Base-by-base conservation (phyloP, 2,888 invertebrate species). In the Macrosiphum euphorbiae region DNA sequence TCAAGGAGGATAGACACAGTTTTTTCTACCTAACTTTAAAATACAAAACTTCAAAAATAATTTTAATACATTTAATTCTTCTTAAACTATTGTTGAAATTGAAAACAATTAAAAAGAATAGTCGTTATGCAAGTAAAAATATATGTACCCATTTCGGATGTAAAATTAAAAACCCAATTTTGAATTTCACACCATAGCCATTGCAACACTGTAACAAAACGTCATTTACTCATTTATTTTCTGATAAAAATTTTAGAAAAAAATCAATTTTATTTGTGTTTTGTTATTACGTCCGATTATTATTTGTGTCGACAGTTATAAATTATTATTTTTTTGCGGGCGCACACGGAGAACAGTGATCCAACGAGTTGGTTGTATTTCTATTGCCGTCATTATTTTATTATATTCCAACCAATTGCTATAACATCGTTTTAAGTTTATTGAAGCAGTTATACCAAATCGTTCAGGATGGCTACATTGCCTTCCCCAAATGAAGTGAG, bases 401-500 rank as follows among this genome's bases (percentile, higher is more conserved):
- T 47, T 86, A 61, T 92, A 92, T 86, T 86, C 13, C 28, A 92
- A 20, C n/a, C 11, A 87, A 92, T 61, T 61, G 61, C 0, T 87
- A 7, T 67, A 52, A 67, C 10, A 52, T 88, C 7, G 61, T 92
- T 92, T 78, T 67, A 4, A 67, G 16, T 67, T 13, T 67, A 67
- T 88, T 86, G 20, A 35, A 61, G 35, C n/a, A 67, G 44, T 61
- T 13, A 41, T 58, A 10, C 28, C 28, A 44, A 52, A 86, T 8
- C 28, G 20, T 50, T 86, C 94, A 98, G 97, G 96, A 98, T 98
- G 98, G 98, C 98, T 97, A 97, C 97, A 96, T 97, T 98, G 97
- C 98, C 97, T 96, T 98, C 97, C 97, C 97, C 98, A 96, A 97
- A 97, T 96, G 97, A 97, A 97, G 97, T 98, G 97, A 94, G 94